These are phyloP conservation scores for Antheraea yamamai DNA, from an alignment of 2,888 invertebrate species.

Conservation along the genomic window DNA sequence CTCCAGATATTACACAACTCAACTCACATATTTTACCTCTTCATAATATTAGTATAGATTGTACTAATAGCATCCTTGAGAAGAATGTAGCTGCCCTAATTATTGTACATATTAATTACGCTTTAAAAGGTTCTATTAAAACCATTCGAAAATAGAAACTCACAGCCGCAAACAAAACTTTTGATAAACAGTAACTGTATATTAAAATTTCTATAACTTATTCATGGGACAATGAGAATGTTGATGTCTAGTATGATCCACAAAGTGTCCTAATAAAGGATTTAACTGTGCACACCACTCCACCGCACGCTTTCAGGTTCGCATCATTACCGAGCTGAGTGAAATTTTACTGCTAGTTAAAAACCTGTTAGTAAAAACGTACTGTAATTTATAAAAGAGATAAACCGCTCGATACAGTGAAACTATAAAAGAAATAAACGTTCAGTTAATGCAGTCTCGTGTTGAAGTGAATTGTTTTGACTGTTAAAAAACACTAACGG, in stretches of 20 bases:
- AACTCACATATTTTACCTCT: no score
- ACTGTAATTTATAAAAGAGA: neutral
- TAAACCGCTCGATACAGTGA: neutral
- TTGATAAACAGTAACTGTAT: neutral
- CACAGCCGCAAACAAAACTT: no score
- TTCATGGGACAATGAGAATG: neutral
- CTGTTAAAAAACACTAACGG: neutral
- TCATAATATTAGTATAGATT: no score
- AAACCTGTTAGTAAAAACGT: neutral
- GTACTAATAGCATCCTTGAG: no score
- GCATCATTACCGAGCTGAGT: neutral
- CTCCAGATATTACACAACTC: no score
- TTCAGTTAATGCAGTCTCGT: neutral
- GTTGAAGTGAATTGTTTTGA: neutral
- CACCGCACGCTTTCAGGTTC: neutral
- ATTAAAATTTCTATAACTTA: neutral
- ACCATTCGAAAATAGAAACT: no score
- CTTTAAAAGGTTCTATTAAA: no score
- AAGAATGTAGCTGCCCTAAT: no score
- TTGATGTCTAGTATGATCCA: neutral
- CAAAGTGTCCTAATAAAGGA: neutral
- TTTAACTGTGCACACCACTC: slow-evolving; percentile 4
- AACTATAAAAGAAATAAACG: neutral
- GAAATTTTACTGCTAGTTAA: neutral
- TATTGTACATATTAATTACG: no score